Evolutionary conservation across 1,140 invertebrate species (phyloP), one percentile per base, ranked within the genome.

Genomic region (Drosophila lowei): DNA sequence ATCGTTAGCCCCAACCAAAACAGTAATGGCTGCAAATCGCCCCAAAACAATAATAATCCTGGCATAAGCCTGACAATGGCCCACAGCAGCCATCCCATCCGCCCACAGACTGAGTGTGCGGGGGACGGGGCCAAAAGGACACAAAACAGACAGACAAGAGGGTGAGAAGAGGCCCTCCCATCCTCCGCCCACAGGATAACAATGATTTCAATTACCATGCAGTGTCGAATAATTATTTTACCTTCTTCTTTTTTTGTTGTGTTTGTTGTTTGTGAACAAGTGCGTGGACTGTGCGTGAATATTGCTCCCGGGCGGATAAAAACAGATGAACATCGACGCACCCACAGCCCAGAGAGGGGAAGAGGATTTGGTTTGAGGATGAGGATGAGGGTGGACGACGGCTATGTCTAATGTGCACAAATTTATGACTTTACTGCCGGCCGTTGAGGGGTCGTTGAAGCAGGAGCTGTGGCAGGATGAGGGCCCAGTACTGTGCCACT

Each of bases 341-440:
- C 43, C 43, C 41, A 61, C 23, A 25, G 23, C 23, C 23, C 23
- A 25, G 0, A 25, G 23, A 5, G 5, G 34, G 34, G 3, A 38
- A 38, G 34, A 38, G 41, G 13, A 43, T 11, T 21, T 18, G 55
- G n/a, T n/a, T 23, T 11, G 47, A 43, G 34, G 30, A 44, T 18
- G 60, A 16, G 28, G 44, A 11, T 50, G 38, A 53, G 42, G 62
- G 60, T 63, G 80, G 81, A 77, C 80, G 77, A 64, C 62, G 88
- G 64, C 88, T 88, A 83, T 88, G 88, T 90, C 88, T 90, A 90
- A 90, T 90, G 88, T 90, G 79, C 84, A 89, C 88, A 90, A 90
- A 90, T 90, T 90, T 90, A 90, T 90, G 88, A 90, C 88, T 90
- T 90, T 78, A 68, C 73, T 86, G 55, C 72, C 71, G 60, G 50